Base-by-base conservation (phyloP, 2,888 invertebrate species). In the Plagiodera versicolora region DNA sequence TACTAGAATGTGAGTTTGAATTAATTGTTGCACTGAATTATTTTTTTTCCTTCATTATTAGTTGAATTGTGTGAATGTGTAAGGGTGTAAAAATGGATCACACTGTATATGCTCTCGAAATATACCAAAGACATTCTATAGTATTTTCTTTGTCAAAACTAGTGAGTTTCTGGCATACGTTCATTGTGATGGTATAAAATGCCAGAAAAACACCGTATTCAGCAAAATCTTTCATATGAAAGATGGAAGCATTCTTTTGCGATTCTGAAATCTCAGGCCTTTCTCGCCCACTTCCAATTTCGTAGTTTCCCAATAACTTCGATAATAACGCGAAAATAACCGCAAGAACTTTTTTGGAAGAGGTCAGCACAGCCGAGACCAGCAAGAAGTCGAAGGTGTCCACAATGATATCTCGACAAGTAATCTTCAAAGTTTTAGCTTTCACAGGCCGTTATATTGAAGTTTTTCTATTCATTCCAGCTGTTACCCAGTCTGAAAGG, bases 381-480 rank as follows among this genome's bases (percentile, higher is more conserved):
- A 56, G 55, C 45, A 47, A 50, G 45, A 50, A 51, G 55, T 55
- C 48, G 39, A 32, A 63, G 54, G 63, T 59, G 58, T 63, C 55
- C 57, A 50, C 60, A 56, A 57, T 59, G 57, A 64, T 53, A 64
- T 61, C 53, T 50, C 49, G 19, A 30, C 58, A 58, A 58, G 55
- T 62, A 65, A 58, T 56, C 53, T 52, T 44, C 62, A 63, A 65
- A 65, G 54, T 65, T 65, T 35, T 47, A 56, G 48, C 59, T 49
- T 56, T 58, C 58, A 63, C 63, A 60, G 62, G 62, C 62, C 62
- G 65, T 63, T 65, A 60, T 60, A 65, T 65, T 56, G 53, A 63
- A 65, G 49, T 65, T 65, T 59, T 60, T 58, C 60, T 48, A 60
- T 62, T 53, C 60, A 58, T 58, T 44, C 65, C 62, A 65, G 62